These are phyloP conservation scores for Decapterus maruadsi DNA, from an alignment of 2,797 vertebrate genomes.

Conservation along the genomic window DNA sequence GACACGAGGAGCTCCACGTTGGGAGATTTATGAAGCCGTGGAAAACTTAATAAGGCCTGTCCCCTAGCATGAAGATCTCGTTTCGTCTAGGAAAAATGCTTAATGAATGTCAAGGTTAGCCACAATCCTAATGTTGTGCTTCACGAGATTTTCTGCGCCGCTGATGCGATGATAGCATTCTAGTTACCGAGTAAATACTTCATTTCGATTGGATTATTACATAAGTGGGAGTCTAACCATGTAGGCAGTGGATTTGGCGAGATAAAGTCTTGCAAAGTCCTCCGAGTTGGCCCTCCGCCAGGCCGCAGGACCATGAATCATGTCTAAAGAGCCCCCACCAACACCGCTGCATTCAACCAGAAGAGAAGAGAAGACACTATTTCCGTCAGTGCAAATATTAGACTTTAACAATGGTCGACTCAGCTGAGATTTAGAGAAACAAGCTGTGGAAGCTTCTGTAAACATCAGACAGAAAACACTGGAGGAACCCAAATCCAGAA, in stretches of 20 bases:
- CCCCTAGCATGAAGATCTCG: conserved; percentile 60
- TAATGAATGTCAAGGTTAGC: conserved; percentile 58
- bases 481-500: conserved; percentile 55
- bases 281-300: conserved; percentile 27
- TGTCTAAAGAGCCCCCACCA: conserved; percentile 26
- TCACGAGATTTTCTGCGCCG: conserved; percentile 38
- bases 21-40: conserved; percentile 70
- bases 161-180: conserved; percentile 5
- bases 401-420: conserved; percentile 44
- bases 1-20: conserved; percentile 45
- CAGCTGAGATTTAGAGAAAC: conserved; percentile 44
- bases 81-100: conserved; percentile 71
- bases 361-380: conserved; percentile 26
- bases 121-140: conserved; percentile 38
- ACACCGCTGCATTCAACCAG: conserved; percentile 34
- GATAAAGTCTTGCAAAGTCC: conserved; percentile 42
- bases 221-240: conserved; percentile 29
- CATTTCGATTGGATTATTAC: conserved; percentile 35
- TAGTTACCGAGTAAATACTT: conserved; percentile 27
- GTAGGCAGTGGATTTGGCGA: conserved; percentile 20
- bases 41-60: conserved; percentile 70
- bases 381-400: conserved; percentile 53
- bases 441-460: conserved; percentile 35
- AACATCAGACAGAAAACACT: conserved; percentile 47
- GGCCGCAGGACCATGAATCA: conserved; percentile 27